Base-by-base conservation (phyloP, 2,888 invertebrate genomes). In the Drosophila pseudotalamancana region DNA sequence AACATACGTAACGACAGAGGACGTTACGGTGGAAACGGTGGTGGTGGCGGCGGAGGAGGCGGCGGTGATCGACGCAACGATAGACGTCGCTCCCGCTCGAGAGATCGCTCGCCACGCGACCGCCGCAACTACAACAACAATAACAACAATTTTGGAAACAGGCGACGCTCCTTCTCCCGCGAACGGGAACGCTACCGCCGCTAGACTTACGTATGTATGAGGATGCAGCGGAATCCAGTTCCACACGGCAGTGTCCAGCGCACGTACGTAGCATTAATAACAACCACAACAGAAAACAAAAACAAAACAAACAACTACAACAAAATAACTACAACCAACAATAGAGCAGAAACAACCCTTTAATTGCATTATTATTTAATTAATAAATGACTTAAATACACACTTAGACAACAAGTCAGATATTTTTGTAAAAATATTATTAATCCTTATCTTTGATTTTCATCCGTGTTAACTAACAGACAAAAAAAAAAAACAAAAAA, bases 171-270 rank as follows among this genome's bases (percentile, higher is more conserved):
- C 27, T 85, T 87, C 60, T 91, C 91, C 16, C 89, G 90, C 14
- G 91, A 91, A n/a, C 89, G 90, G 12, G 91, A 91, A n/a, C 89
- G 91, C 16, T 86, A 90, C 69, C 91, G 91, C 55, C 90, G 91
- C 70, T 91, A 91, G 69, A 60, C 19, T 0, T 1, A n/a, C 18
- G 43, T 18, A 18, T 18, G 27, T 23, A 43, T 43, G 27, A 56
- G 19, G 16, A 5, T 18, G 32, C 45, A 12, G 37, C 32, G 51
- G 57, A 50, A 45, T 43, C 35, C 29, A 53, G 64, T 64, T 62
- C 53, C 74, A 74, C 59, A 53, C 49, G 18, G 56, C 57, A 54
- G 56, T 63, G 59, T 53, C 63, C 69, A 76, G 77, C 80, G 74
- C 83, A 83, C 88, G 83, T 83, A 83, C 80, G 83, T 87, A 83